Conservation (phyloP, 2,113 vertebrate genomes). For the Numida meleagris region DNA sequence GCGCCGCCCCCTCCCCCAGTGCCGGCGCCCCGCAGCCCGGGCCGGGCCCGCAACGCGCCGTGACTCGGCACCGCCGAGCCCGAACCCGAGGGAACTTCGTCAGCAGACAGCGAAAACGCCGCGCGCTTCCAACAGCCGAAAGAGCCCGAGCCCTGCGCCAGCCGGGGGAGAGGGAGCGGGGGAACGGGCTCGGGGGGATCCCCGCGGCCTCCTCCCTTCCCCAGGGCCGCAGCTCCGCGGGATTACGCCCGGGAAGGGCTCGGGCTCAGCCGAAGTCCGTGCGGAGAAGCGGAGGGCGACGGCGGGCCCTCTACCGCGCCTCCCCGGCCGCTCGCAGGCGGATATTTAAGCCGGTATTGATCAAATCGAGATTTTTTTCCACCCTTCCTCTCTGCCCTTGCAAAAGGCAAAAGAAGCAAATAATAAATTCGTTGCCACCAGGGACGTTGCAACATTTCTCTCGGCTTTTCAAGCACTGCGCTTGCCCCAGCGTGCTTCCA, state of each 20-base stretch:
- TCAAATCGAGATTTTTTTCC: background rate
- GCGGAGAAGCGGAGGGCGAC: background rate
- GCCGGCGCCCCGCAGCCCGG: background rate
- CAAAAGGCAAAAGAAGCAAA: background rate
- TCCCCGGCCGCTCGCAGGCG: background rate
- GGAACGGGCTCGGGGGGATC: background rate
- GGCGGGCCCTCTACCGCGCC: background rate
- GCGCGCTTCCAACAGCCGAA: background rate
- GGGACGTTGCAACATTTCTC: conserved; percentile 25
- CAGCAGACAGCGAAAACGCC: background rate
- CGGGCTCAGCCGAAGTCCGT: background rate
- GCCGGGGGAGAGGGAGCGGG: background rate
- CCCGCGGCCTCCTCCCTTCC: background rate
- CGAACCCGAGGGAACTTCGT: conserved; percentile 15
- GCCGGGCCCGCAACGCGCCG: background rate
- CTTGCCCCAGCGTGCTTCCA: background rate
- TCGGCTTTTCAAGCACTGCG: background rate
- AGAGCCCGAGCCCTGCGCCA: background rate
- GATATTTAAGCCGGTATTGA: background rate
- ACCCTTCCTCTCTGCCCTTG: background rate
- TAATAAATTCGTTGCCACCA: background rate
- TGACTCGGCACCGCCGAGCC: conserved; percentile 35
- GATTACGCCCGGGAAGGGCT: background rate
- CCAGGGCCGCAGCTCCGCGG: background rate
- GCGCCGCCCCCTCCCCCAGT: no score